Evolutionary conservation across 2,888 invertebrate genomes (phyloP), one percentile per base, ranked within the genome.

Genomic region (Acanthacorydalis orientalis): DNA sequence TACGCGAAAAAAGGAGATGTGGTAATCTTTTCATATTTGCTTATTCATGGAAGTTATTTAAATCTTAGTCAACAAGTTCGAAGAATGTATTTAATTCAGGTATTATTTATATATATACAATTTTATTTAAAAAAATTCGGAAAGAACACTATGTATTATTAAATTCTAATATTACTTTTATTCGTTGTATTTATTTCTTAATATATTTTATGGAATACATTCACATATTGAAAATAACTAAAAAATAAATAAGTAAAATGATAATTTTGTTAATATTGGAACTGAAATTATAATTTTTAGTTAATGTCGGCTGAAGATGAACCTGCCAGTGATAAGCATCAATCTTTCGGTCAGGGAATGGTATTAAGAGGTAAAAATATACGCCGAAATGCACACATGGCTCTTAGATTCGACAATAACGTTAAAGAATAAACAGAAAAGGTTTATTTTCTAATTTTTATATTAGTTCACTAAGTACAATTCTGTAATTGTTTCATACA

Each of bases 1-100:
- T 51, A 61, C 1, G 73, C 75, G 0, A 68, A 67, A 41, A 67
- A 68, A 7, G 76, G 75, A 0, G 74, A 76, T 49, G 60, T 76
- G n/a, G 64, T 75, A 1, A 60, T 76, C 15, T 77, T 76, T 58
- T 74, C 74, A 0, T 76, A 76, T 55, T 62, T 77, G 7, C 60
- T 74, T 35, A 59, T 76, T 31, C 75, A 77, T 54, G 77, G 76
- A 39, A 75, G 75, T 43, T 70, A 73, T 7, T 55, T 68, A 14
- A 77, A 77, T 58, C 51, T 57, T 6, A 73, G 73, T 0, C 52
- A 53, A 1, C 57, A 64, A 12, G 59, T 67, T 0, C 63, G 75
- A 1, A 62, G 75, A 8, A 76, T 76, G 75, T 65, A 74, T 50
- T 64, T 76, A 4, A 59, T 69, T 1, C 47, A 47, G 33, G 47